Base-by-base conservation (phyloP, 2,797 vertebrate species). In the Acanthurus leucopareius region DNA sequence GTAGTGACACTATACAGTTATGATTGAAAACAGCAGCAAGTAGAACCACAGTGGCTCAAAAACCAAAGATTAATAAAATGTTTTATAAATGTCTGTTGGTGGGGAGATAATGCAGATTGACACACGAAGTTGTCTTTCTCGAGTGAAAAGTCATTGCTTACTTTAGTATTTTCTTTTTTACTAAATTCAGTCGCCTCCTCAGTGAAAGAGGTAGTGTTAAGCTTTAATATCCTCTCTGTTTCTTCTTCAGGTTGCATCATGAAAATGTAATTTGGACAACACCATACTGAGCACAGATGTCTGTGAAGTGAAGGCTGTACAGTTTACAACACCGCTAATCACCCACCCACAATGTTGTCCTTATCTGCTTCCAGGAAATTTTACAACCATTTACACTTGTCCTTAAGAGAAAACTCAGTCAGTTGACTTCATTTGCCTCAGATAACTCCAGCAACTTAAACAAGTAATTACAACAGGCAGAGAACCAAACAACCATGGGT, bases 101-200 rank as follows among this genome's bases (percentile, higher is more conserved):
- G 47, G 13, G 16, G 66, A 73, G 70, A 38, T 79, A 73, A 86
- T 72, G 80, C 80, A 83, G 83, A 88, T 69, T 84, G 70, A 78
- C 71, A 63, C 54, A 73, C 84, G 63, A 56, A 60, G 49, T 80
- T 61, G 0, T 25, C 74, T 82, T 65, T 77, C 76, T 73, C 66
- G 28, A 77, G 67, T 69, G 63, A 71, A 79, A 85, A 82, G 80
- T 78, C 53, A 61, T 60, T 69, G 60, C 20, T 64, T 67, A 67
- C 63, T 64, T 61, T 14, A 58, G 53, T 51, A 51, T 73, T 73
- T 76, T 54, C 22, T 61, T 20, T 70, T 3, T 59, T 56, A 47
- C 62, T 75, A 56, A 58, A 84, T 73, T 64, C 15, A 67, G 63
- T 53, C 28, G 28, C 28, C 28, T 28, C 28, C 28, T 51, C 14